phyloP scores from a whole-genome alignment of 2,113 vertebrate genomes.

The Leptobrachium leishanense region DNA sequence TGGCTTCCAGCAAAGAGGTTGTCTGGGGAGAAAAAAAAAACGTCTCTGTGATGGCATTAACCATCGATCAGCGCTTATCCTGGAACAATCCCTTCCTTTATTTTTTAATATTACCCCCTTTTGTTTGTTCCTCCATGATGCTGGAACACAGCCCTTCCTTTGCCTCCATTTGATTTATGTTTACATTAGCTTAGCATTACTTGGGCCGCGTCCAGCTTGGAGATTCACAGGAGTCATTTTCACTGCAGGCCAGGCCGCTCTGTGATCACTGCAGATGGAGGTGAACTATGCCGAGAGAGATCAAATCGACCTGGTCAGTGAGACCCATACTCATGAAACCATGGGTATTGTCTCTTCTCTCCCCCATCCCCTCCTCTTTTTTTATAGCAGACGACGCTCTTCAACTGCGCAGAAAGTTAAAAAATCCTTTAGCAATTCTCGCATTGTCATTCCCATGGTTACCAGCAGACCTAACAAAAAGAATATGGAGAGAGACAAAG shows the following conservation, averaged over 20 bases:
- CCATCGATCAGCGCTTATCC: slow-evolving; percentile 20
- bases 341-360: neutral
- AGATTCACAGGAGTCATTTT: neutral
- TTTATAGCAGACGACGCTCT: slow-evolving; percentile 16
- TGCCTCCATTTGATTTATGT: slow-evolving; percentile 36
- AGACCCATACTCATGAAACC: neutral
- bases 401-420: slow-evolving; percentile 14
- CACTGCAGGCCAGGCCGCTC: neutral
- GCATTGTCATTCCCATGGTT: slow-evolving; percentile 27
- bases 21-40: slow-evolving; percentile 14
- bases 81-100: slow-evolving; percentile 24
- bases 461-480: slow-evolving; percentile 28
- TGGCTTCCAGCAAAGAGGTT: slow-evolving; percentile 17
- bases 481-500: slow-evolving; percentile 25
- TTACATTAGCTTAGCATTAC: slow-evolving; percentile 17
- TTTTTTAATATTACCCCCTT: slow-evolving; percentile 29
- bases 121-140: slow-evolving; percentile 26
- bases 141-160: slow-evolving; percentile 12
- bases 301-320: slow-evolving; percentile 16
- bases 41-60: neutral
- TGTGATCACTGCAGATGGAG: slow-evolving; percentile 9
- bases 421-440: neutral
- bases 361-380: neutral
- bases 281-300: neutral
- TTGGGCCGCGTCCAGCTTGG: neutral